phyloP scores from a whole-genome alignment of 2,888 invertebrate genomes.

The Adelognathus sp. region DNA sequence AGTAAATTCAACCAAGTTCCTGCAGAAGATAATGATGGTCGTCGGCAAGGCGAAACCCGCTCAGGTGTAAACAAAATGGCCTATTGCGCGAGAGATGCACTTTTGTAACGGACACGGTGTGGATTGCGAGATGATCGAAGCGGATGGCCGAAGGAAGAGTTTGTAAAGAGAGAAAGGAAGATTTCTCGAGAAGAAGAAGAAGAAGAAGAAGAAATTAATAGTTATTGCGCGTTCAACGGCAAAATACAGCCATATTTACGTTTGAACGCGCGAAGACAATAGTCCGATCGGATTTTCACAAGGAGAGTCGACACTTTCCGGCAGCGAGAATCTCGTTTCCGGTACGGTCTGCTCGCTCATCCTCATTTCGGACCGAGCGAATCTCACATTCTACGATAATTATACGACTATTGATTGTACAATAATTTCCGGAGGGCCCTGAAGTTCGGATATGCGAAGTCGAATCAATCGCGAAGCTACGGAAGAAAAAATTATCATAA shows the following conservation, averaged over 20 bases:
- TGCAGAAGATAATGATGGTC: constrained; percentile 89
- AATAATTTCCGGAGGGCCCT: constrained; percentile 18
- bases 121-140: not conserved
- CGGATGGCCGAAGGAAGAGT: not conserved
- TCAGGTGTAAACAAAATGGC: constrained; percentile 84
- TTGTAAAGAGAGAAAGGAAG: not conserved
- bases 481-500: constrained; percentile 12
- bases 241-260: constrained; percentile 72
- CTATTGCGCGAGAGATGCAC: constrained; percentile 22
- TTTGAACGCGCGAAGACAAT: constrained; percentile 59
- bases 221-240: constrained; percentile 61
- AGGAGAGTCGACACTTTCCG: constrained; percentile 40
- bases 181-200: constrained; percentile 2
- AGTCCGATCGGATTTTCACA: constrained; percentile 15
- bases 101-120: constrained; percentile 11
- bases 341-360: not conserved
- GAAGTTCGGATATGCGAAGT: not conserved
- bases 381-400: not conserved
- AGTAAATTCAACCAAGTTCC: constrained; percentile 85
- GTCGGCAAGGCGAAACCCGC: constrained; percentile 88
- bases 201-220: constrained; percentile 30
- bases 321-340: not conserved
- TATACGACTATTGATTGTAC: constrained; percentile 11
- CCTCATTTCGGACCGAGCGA: not conserved
- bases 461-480: not conserved